Evolutionary conservation across 2,113 vertebrate species (phyloP).

Genomic region (Aplodontia rufa): DNA sequence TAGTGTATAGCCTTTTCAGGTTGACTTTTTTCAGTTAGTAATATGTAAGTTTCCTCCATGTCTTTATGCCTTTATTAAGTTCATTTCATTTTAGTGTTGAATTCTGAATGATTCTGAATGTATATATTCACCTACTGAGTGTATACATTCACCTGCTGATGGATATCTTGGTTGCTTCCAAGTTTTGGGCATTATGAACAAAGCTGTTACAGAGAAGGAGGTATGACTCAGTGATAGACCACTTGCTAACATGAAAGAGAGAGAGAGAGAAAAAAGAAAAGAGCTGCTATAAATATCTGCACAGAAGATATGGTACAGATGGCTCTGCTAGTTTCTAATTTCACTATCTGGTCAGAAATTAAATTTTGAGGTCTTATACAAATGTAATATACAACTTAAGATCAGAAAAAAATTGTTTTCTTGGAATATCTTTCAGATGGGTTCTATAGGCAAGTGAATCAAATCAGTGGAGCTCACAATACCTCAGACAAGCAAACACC

Average conservation of each 20-base stretch:
- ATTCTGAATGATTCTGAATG: neutral
- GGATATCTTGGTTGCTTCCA: neutral
- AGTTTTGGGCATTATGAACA: neutral
- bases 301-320: neutral
- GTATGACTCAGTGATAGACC: neutral
- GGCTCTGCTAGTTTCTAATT: neutral
- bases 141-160: neutral
- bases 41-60: neutral
- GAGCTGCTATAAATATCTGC: neutral
- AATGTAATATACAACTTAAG: neutral
- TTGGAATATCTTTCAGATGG: conserved; percentile 89
- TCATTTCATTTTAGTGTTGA: neutral
- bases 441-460: conserved; percentile 96
- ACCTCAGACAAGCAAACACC: conserved; percentile 87
- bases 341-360: conserved; percentile 16
- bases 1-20: neutral
- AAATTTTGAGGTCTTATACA: neutral
- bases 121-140: neutral
- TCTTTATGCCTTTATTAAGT: neutral
- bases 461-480: conserved; percentile 97
- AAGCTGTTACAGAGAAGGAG: neutral
- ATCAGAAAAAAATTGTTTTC: conserved; percentile 7
- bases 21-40: neutral
- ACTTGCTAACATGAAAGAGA: neutral
- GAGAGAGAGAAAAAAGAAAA: too few relatives aligned